Evolutionary conservation across 1,140 invertebrate genomes (phyloP), one percentile per base, ranked within the genome.

Genomic region (Proctacanthus coquilletti): DNA sequence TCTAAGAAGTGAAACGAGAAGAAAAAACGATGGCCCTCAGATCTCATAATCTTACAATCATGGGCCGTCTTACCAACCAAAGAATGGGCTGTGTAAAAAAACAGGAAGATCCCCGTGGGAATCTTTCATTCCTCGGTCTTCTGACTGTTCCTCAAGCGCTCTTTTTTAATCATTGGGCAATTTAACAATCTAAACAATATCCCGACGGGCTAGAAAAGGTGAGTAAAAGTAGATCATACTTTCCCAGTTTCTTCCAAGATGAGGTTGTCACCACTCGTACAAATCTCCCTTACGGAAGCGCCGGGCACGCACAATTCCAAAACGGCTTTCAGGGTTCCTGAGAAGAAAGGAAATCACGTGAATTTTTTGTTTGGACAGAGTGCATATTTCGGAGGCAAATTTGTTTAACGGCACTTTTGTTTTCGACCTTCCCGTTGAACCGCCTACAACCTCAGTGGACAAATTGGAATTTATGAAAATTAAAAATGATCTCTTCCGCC

Each of bases 171-270:
- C 50, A 57, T 52, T 43, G 52, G 50, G 53, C 48, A 42, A 20
- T 35, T 35, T 35, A 10, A 9, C 9, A 11, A 32, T n/a, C 15
- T 32, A 14, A 3, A 11, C 32, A n/a, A n/a, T n/a, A n/a, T n/a
- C n/a, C n/a, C n/a, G n/a, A n/a, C n/a, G n/a, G n/a, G n/a, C n/a
- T n/a, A n/a, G n/a, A n/a, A n/a, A 18, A 39, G 50, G 47, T 52
- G 23, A 13, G 18, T 10, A 33, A 21, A 18, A 20, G 13, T 14
- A 23, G 23, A 40, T 23, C 34, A 38, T 46, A 95, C 83, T 66
- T 93, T 96, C 43, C 73, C 76, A 34, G 93, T 96, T 68, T 96
- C 92, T 51, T 98, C 92, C 19, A 71, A 53, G 21, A 99, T 63
- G 36, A 86, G 65, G 48, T 75, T 74, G 62, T 99, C 95, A 27